Percentiles rank a stretch among this genome's conserved stretches.
Evolutionary conservation across 1,140 invertebrate species (phyloP).

Genomic region (Drosophila bifasciata): DNA sequence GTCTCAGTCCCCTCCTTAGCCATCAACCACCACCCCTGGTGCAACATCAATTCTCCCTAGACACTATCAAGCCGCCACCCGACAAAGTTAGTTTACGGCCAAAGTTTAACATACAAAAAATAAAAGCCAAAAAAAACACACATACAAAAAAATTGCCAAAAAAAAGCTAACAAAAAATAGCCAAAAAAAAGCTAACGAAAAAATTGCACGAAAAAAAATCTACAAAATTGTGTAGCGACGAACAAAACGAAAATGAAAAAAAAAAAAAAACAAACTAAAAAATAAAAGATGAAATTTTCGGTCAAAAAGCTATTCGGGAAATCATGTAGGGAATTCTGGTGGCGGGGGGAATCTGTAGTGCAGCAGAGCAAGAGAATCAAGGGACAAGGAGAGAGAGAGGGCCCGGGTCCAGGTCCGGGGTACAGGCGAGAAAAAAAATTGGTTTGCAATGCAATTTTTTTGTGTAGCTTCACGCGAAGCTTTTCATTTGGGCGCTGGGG

Average conservation of each 20-base stretch:
- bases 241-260: conserved; percentile 4
- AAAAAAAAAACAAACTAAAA: conserved; percentile 11
- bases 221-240: conserved; percentile 54
- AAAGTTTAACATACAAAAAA: conserved; percentile 72
- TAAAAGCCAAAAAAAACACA: conserved; percentile 32
- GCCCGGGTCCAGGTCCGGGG: too few species aligned
- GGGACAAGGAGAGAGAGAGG: conserved; percentile 25
- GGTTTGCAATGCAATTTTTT: conserved; percentile 72
- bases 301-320: conserved; percentile 63
- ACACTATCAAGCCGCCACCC: conserved; percentile 63
- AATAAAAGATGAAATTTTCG: conserved; percentile 46
- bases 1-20: too few species aligned
- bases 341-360: conserved; percentile 19
- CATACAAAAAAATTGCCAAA: conserved; percentile 11
- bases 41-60: conserved; percentile 44
- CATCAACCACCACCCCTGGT: not conserved
- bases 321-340: conserved; percentile 43
- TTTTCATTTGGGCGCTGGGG: conserved; percentile 78
- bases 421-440: conserved; percentile 46
- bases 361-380: conserved; percentile 39
- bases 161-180: conserved; percentile 2
- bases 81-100: conserved; percentile 79
- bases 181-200: conserved; percentile 44
- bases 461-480: conserved; percentile 51
- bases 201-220: conserved; percentile 45